A percentile compares a stretch with the other conserved stretches of the same genome.
phyloP scores from a whole-genome alignment of 2,113 vertebrate species.

The Ophthalmolycus amberensis region DNA sequence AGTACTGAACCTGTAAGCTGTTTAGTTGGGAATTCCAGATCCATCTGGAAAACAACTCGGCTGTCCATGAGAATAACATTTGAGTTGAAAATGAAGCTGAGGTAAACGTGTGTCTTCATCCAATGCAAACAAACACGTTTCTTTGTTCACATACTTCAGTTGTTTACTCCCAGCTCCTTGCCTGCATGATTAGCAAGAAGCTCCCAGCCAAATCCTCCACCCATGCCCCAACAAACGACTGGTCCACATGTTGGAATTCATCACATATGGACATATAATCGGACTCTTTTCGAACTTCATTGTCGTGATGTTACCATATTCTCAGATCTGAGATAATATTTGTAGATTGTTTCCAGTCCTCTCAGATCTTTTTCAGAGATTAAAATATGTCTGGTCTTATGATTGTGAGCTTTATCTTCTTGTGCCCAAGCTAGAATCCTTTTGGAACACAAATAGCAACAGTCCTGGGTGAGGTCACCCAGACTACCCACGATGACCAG shows the following conservation, averaged over 20 bases:
- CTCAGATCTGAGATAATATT: not conserved
- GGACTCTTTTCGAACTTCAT: not conserved
- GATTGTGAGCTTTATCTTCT: not conserved
- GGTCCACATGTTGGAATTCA: not conserved
- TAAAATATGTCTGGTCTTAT: not conserved
- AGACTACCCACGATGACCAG: not conserved
- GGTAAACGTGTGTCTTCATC: constrained; percentile 45
- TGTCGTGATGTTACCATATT: not conserved
- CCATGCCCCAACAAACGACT: not conserved
- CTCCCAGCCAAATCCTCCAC: constrained; percentile 4
- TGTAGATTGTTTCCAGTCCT: not conserved
- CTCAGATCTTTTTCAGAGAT: not conserved
- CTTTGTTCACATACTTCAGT: constrained; percentile 30
- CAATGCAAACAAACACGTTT: constrained; percentile 61
- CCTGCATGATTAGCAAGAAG: constrained; percentile 7
- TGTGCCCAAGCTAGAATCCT: not conserved
- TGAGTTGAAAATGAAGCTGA: constrained; percentile 42
- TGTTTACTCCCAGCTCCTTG: constrained; percentile 1
- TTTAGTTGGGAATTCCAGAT: constrained; percentile 40
- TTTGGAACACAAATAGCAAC: not conserved
- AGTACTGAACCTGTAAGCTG: constrained; percentile 5
- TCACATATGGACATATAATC: not conserved
- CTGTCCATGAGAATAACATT: constrained; percentile 54
- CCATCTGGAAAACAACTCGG: constrained; percentile 71
- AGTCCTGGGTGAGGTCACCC: not conserved